These are phyloP conservation scores for Ecdyonurus torrentis DNA, from an alignment of 2,888 invertebrate genomes.

Conservation along the genomic window DNA sequence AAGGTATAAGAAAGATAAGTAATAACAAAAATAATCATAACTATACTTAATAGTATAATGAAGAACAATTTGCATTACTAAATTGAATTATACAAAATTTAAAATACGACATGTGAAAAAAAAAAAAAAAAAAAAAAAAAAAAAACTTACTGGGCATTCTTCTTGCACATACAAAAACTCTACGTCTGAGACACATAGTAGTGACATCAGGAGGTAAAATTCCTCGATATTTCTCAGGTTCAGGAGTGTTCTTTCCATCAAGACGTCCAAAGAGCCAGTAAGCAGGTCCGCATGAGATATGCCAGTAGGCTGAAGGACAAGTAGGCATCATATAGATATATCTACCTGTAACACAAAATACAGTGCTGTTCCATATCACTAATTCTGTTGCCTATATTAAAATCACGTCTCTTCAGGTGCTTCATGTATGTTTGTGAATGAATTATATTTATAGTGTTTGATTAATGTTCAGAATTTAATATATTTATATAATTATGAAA, in stretches of 20 bases:
- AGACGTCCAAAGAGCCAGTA: constrained; percentile 1
- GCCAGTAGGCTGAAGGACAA: constrained; percentile 1
- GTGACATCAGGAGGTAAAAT: neutral
- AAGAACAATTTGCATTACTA: too few relatives aligned
- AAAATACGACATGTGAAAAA: neutral
- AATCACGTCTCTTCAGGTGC: too few relatives aligned
- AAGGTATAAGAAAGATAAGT: too few relatives aligned
- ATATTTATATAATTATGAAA: too few relatives aligned
- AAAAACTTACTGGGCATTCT: neutral
- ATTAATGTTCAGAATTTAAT: too few relatives aligned
- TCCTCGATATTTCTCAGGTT: constrained; percentile 1
- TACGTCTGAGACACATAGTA: neutral
- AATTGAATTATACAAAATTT: too few relatives aligned
- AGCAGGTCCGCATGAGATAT: neutral
- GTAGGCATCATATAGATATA: constrained; percentile 1
- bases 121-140: neutral
- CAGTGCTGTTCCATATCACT: neutral
- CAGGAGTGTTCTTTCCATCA: neutral
- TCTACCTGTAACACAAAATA: neutral
- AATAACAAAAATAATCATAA: too few relatives aligned
- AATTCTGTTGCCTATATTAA: too few relatives aligned
- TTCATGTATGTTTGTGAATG: too few relatives aligned
- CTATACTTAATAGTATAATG: too few relatives aligned
- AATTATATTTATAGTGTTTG: too few relatives aligned
- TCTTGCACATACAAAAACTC: neutral